These are phyloP conservation scores for Cecropterus lyciades DNA, from an alignment of 1,140 invertebrate species.

Conservation along the genomic window DNA sequence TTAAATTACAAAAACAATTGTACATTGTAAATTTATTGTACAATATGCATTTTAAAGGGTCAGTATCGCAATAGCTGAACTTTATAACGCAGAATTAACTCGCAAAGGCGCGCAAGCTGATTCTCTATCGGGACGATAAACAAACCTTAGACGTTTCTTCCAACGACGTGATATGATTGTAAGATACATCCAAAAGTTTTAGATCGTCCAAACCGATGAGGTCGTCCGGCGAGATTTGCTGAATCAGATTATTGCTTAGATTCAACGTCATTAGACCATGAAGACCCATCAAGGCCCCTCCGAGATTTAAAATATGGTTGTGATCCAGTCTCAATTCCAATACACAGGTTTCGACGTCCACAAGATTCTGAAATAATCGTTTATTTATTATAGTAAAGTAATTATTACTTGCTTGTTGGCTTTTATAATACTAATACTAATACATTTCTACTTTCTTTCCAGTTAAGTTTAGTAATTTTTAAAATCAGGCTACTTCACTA, in stretches of 20 bases:
- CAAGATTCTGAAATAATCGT: slow-evolving; percentile 86
- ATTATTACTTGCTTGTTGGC: too few species aligned
- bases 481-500: too few species aligned
- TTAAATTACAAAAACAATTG: too few species aligned
- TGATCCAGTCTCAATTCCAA: slow-evolving; percentile 89
- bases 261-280: slow-evolving; percentile 89
- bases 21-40: too few species aligned
- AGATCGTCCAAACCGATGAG: slow-evolving; percentile 89
- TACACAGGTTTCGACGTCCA: slow-evolving; percentile 88
- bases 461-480: too few species aligned
- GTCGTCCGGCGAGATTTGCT: slow-evolving; percentile 89
- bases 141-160: slow-evolving; percentile 92
- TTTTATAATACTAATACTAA: too few species aligned
- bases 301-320: slow-evolving; percentile 88
- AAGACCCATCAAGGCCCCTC: slow-evolving; percentile 89
- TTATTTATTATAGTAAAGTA: background rate
- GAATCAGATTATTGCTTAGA: slow-evolving; percentile 89
- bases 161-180: slow-evolving; percentile 90
- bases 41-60: background rate
- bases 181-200: slow-evolving; percentile 89
- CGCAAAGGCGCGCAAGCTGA: slow-evolving; percentile 29
- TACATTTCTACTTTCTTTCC: too few species aligned
- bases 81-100: slow-evolving; percentile 37
- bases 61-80: slow-evolving; percentile 44
- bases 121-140: slow-evolving; percentile 33